These are phyloP conservation scores for Lasiurus cinereus DNA, from an alignment of 2,113 vertebrate genomes.

Conservation along the genomic window DNA sequence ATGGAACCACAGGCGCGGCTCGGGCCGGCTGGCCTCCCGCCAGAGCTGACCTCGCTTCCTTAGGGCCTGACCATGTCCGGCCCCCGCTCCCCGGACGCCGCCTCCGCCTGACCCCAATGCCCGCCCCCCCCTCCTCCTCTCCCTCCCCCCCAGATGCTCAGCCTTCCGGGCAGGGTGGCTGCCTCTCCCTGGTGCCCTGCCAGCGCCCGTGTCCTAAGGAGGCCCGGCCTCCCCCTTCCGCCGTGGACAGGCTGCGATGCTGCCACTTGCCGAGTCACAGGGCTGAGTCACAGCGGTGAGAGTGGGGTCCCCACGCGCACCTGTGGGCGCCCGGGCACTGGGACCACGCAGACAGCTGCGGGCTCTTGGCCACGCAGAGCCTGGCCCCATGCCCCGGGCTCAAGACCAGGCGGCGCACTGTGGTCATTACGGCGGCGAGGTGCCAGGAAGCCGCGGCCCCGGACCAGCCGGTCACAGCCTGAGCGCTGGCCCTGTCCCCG, in stretches of 20 bases:
- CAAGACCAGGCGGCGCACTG: neutral
- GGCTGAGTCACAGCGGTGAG: no score
- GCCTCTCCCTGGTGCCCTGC: neutral
- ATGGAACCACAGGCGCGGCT: slow-evolving; percentile 64
- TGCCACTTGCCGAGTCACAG: neutral
- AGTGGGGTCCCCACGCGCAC: neutral
- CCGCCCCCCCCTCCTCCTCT: neutral
- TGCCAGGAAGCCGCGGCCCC: neutral
- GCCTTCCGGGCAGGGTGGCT: neutral
- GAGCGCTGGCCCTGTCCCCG: no score
- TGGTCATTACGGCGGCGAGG: neutral
- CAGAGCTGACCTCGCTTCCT: slow-evolving; percentile 62
- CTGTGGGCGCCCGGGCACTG: neutral
- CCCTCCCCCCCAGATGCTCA: neutral
- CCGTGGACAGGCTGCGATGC: neutral
- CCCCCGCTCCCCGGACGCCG: neutral
- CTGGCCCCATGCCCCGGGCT: no score
- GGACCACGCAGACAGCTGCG: neutral
- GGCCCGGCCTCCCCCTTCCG: neutral
- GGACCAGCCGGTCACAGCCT: neutral
- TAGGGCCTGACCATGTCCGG: slow-evolving; percentile 44
- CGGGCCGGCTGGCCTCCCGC: neutral
- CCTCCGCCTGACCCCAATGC: neutral
- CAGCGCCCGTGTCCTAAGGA: neutral
- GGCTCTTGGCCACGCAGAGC: neutral